Percentiles rank a stretch among this genome's conserved stretches.
Evolutionary conservation across 2,113 vertebrate species (phyloP).

Genomic region (Halichoerus grypus): DNA sequence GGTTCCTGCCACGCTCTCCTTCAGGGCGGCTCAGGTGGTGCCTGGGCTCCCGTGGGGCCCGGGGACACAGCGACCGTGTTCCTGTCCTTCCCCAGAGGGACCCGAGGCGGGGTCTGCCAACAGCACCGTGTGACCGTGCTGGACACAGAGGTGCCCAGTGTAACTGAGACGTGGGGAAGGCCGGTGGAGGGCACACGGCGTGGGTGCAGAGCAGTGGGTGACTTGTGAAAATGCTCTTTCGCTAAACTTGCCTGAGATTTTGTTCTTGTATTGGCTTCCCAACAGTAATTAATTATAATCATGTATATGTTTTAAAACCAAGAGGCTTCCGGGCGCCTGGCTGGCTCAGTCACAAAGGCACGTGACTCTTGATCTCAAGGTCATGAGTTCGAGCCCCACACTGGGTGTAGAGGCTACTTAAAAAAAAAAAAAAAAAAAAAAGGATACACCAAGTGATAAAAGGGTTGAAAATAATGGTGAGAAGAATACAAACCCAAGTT

Average conservation of each 20-base stretch:
- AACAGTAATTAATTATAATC: not conserved
- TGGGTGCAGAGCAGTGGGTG: not conserved
- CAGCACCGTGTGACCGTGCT: not conserved
- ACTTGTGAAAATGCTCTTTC: not conserved
- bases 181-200: not conserved
- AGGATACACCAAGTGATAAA: not conserved
- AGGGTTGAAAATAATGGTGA: not conserved
- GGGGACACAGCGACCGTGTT: conserved; percentile 10
- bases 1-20: not conserved
- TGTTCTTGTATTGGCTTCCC: not conserved
- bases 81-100: not conserved
- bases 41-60: not conserved
- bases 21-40: conserved; percentile 48
- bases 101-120: not conserved
- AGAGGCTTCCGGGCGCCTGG: not conserved
- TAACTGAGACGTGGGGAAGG: accelerated
- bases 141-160: not conserved
- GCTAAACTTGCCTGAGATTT: not conserved
- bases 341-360: not conserved
- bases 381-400: not conserved
- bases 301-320: not conserved
- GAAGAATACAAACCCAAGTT: not conserved
- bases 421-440: not conserved
- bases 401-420: not conserved
- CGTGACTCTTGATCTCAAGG: not conserved